Evolutionary conservation across 64 coral and sea anemone genomes (phyloP), one percentile per base, ranked within the genome.

Genomic region (Stichodactyla helianthus): DNA sequence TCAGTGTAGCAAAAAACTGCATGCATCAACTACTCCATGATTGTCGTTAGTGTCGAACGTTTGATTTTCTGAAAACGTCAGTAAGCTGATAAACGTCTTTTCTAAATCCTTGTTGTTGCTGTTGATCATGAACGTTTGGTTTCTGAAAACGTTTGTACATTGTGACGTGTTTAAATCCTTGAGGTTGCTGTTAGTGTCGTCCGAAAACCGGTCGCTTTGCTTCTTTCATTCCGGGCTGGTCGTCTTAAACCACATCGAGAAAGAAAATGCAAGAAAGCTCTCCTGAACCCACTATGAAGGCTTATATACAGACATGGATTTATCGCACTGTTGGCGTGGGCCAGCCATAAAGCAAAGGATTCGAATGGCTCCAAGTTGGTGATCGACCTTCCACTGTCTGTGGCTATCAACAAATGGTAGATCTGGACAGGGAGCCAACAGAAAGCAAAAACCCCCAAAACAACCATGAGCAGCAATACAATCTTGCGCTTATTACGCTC

Each of bases 251-350:
- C 65, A 23, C 65, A 51, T 20, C 28, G 26, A 14, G 26, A 55
- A 9, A 82, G 51, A 25, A 13, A 55, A 0, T 51, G 26, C 2
- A 18, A 20, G 25, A 82, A 82, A 15, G 79, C 79, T 35, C 22
- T 82, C 50, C 31, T 51, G 31, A 82, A 82, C 17, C 79, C 79
- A 51, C 79, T 82, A 35, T 82, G 79, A 82, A 82, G 79, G 31
- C 11, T 51, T 28, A 82, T 55, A 35, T 82, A 82, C 25, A 82
- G 28, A 10, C 26, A 82, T 20, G 79, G 79, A 12, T 82, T 82
- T 16, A 82, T 52, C 17, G 79, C 79, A 35, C 79, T 82, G 79
- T 82, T 82, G 9, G 79, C 79, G 9, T 82, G 79, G 18, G 14
- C 31, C 4, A 82, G 13, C 50, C 50, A 82, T 6, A 82, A 50